Base-by-base conservation (phyloP, 1,140 invertebrate species). In the Drosophila neocordata region DNA sequence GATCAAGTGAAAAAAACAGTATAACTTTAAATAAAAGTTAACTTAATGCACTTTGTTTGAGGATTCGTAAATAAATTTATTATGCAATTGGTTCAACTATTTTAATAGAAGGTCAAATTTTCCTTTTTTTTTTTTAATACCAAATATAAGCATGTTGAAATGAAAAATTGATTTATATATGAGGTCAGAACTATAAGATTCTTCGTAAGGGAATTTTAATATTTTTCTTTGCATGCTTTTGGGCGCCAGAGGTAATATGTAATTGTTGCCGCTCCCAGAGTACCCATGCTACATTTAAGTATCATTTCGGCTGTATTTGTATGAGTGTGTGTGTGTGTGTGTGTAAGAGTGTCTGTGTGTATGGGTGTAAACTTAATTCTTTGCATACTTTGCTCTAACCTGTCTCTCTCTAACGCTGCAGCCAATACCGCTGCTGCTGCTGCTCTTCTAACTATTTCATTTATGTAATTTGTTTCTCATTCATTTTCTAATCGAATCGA, bases 321-420 rank as follows among this genome's bases (percentile, higher is more conserved):
- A 48, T 44, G 22, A 44, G 34, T 34, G 66, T 22, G 22, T 65
- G 11, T 48, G 22, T 38, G 4, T 52, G 15, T 53, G 2, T 38
- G 53, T 62, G 12, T 35, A 7, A n/a, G n/a, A n/a, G n/a, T n/a
- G n/a, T n/a, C n/a, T 27, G 3, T 55, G 20, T 63, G 44, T 51
- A 15, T 63, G 15, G 52, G n/a, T 61, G 61, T 48, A 13, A 79
- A 79, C 67, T 38, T 71, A 80, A 73, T 62, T 60, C 31, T 37
- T 52, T 51, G 13, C 11, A 20, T 34, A 12, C 11, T 4, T 31
- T 52, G 15, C 41, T 48, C 41, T 48, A 48, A 48, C 11, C 12
- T 31, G 34, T 65, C 27, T 41, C 18, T 53, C 9, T 65, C 57
- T 64, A 38, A 31, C 41, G 12, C 61, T 64, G 41, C 35, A 31